Evolutionary conservation across 2,113 vertebrate genomes (phyloP).

Genomic region (Microtus oregoni): DNA sequence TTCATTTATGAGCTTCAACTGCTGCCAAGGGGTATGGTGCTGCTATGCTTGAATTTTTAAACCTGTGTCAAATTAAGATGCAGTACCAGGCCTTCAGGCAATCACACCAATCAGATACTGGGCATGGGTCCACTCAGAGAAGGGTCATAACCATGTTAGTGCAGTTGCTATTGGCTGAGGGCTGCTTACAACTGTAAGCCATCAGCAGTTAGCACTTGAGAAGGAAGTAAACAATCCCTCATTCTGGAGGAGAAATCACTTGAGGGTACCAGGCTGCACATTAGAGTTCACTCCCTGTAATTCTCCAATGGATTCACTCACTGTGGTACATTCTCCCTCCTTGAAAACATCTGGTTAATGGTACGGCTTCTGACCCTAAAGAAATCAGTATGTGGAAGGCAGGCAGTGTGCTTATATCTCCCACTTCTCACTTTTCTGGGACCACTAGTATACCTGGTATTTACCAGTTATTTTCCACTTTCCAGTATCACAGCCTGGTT

Average conservation of each 20-base stretch:
- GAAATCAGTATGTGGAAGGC: neutral
- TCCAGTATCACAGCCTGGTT: neutral
- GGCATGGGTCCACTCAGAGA: neutral
- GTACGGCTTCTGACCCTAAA: neutral
- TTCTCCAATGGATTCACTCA: neutral
- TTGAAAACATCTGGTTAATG: neutral
- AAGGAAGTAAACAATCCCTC: neutral
- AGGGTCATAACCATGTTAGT: neutral
- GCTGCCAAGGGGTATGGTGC: neutral
- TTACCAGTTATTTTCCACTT: neutral
- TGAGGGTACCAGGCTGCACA: rapidly evolving
- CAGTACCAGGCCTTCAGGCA: neutral
- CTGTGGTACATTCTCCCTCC: neutral
- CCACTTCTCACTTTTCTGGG: no score
- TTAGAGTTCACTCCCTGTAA: neutral
- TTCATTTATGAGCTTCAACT: neutral
- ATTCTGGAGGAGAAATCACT: neutral
- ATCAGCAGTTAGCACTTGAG: neutral
- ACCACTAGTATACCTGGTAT: neutral
- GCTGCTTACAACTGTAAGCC: neutral
- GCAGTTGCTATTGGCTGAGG: neutral
- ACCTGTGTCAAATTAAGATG: neutral
- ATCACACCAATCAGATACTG: neutral
- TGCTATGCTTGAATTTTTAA: neutral
- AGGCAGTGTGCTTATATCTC: neutral